Evolutionary conservation across 2,888 invertebrate species (phyloP).

Genomic region (Anorthoa munda): DNA sequence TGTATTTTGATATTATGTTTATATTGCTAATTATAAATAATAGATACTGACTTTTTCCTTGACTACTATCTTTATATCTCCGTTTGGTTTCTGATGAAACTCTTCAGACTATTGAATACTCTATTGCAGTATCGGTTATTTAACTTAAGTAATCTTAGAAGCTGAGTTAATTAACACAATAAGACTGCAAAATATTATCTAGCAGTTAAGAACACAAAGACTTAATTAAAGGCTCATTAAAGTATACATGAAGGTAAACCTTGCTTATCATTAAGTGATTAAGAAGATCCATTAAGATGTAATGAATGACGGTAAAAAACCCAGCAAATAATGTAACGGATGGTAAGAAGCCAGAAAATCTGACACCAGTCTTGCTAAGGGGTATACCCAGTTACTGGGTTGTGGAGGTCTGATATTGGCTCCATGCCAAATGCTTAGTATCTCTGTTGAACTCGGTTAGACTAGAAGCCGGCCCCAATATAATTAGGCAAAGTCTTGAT

Average conservation of each 20-base stretch:
- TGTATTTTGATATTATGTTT: slow-evolving; percentile 32
- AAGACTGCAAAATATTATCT: slow-evolving; percentile 1
- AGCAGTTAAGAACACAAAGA: slow-evolving; percentile 29
- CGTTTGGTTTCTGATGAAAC: slow-evolving; percentile 31
- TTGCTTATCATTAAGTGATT: slow-evolving; percentile 7
- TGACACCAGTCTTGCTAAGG: no score
- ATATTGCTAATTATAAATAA: slow-evolving; percentile 24
- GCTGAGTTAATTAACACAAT: slow-evolving; percentile 1
- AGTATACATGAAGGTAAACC: slow-evolving; percentile 12
- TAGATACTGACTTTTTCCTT: slow-evolving; percentile 5
- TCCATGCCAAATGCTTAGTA: no score
- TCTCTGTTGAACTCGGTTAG: no score
- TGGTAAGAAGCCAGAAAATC: no score
- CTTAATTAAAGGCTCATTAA: slow-evolving; percentile 18
- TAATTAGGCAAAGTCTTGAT: no score
- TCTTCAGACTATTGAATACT: slow-evolving; percentile 6
- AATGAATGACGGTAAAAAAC: not conserved
- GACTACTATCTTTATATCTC: not conserved
- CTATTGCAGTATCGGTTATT: not conserved
- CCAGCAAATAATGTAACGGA: no score
- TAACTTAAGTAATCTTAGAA: slow-evolving; percentile 2
- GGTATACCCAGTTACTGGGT: no score
- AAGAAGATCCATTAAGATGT: slow-evolving; percentile 7
- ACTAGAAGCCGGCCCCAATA: no score
- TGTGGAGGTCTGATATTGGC: no score